Evolutionary conservation across 2,113 vertebrate genomes (phyloP), one percentile per base, ranked within the genome.

Genomic region (Elanus axillaris): DNA sequence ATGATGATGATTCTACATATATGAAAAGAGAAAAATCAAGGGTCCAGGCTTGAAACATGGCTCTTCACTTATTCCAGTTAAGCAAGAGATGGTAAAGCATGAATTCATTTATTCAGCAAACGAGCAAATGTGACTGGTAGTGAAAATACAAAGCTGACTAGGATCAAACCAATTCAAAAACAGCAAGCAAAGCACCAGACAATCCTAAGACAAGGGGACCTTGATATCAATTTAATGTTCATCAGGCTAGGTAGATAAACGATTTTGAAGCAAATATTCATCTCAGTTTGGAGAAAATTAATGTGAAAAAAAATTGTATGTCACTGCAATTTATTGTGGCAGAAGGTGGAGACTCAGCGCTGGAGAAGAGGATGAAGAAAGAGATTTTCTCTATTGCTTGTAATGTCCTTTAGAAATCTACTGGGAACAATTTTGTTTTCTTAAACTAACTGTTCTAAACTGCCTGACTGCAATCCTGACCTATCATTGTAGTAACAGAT

Each of bases 401-500:
- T 77, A 94, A 91, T 78, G 63, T n/a, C 31, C 75, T 67, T 88
- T 80, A 86, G 50, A 90, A 96, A 86, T 71, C 75, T 78, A 91
- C 79, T 59, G 92, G 85, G 86, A 96, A 80, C 40, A 83, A 93
- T 86, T 86, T 52, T 94, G 76, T 81, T 88, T 93, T 86, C 76
- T 95, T 93, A 81, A 93, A 92, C 55, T 76, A 90, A 76, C 68
- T 74, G 34, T 47, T 92, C 23, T 74, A 86, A 96, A 91, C 75
- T 89, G 90, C 68, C 76, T 84, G 68, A 66, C 52, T 95, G 55
- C 68, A 75, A 58, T 59, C 72, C 59, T 91, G 83, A 89, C 86
- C 64, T 92, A 93, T 84, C 63, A 81, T 94, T 64, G 34, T 62
- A 43, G 50, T 47, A 86, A 64, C 90, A 96, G 95, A 92, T 97